phyloP scores from a whole-genome alignment of 1,140 invertebrate genomes.

The Lordiphosa clarofinis region DNA sequence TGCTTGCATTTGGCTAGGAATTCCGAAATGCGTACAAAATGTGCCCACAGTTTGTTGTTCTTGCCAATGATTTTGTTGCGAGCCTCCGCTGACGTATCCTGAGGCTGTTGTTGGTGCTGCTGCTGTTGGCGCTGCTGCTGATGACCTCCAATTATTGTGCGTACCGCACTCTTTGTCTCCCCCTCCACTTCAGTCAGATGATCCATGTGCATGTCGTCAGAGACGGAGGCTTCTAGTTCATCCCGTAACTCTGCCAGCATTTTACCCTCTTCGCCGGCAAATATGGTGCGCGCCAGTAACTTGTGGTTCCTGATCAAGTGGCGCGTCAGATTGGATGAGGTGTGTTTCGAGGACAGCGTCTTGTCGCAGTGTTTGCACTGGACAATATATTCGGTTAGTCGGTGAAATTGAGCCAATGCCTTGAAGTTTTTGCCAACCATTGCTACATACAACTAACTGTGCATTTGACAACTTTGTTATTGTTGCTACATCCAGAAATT shows the following conservation, averaged over 20 bases:
- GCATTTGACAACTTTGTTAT: slow-evolving; percentile 6
- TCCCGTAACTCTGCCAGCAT: slow-evolving; percentile 60
- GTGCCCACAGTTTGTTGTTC: slow-evolving; percentile 69
- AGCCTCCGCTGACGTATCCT: slow-evolving; percentile 31
- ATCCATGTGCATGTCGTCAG: slow-evolving; percentile 48
- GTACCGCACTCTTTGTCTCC: slow-evolving; percentile 57
- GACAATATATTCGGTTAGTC: slow-evolving; percentile 61
- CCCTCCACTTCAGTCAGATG: slow-evolving; percentile 34
- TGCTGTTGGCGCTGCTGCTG: slow-evolving; percentile 5
- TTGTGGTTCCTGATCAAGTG: slow-evolving; percentile 66
- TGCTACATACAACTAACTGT: slow-evolving; percentile 13
- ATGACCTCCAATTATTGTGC: slow-evolving; percentile 46
- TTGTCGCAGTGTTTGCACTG: slow-evolving; percentile 72
- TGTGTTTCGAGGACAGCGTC: slow-evolving; percentile 65
- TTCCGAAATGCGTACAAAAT: slow-evolving; percentile 61
- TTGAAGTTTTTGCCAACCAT: slow-evolving; percentile 69
- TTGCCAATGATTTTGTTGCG: slow-evolving; percentile 66
- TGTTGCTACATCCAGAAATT: slow-evolving; percentile 4
- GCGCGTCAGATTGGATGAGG: slow-evolving; percentile 64
- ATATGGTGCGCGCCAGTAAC: slow-evolving; percentile 47
- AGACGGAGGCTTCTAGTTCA: slow-evolving; percentile 48
- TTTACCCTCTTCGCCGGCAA: slow-evolving; percentile 59
- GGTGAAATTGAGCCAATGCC: slow-evolving; percentile 61
- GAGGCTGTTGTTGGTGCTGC: slow-evolving; percentile 1
- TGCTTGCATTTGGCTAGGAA: slow-evolving; percentile 68